phyloP scores from a whole-genome alignment of 2,113 vertebrate genomes.

The Gallinago paraguaiae region DNA sequence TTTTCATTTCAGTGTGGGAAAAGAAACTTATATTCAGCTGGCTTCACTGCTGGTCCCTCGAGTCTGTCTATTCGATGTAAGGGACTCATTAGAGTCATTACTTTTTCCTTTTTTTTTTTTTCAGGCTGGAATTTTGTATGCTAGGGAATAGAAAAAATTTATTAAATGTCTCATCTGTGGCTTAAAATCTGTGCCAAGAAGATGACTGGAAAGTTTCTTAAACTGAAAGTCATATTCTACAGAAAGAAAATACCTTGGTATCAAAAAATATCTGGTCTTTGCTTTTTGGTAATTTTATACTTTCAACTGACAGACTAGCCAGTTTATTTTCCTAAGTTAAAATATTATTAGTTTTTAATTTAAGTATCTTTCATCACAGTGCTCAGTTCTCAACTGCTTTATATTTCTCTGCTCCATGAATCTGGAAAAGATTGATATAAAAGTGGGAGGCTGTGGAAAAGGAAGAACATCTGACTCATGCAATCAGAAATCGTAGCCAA shows the following conservation, averaged over 20 bases:
- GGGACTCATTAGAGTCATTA: background rate
- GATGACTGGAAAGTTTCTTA: background rate
- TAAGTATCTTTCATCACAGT: background rate
- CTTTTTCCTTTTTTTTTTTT: background rate
- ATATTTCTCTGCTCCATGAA: background rate
- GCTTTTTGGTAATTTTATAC: background rate
- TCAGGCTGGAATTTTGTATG: background rate
- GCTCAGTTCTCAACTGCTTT: background rate
- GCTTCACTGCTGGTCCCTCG: background rate
- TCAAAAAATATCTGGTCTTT: background rate
- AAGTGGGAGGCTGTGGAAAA: constrained; percentile 59
- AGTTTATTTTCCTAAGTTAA: background rate
- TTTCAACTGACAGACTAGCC: background rate
- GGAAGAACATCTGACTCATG: constrained; percentile 62
- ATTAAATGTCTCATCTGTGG: background rate
- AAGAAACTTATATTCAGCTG: background rate
- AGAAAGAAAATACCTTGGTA: background rate
- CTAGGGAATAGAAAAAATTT: background rate
- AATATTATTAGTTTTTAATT: background rate
- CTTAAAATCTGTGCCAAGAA: background rate
- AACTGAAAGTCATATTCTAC: background rate
- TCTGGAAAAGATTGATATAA: constrained; percentile 38
- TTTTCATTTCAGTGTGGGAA: constrained; percentile 8
- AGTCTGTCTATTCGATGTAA: background rate
- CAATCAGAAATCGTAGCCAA: background rate